Percentiles rank a stretch among this genome's conserved stretches.
phyloP scores from a whole-genome alignment of 2,888 invertebrate genomes.

The Dryocosmus kuriphilus region DNA sequence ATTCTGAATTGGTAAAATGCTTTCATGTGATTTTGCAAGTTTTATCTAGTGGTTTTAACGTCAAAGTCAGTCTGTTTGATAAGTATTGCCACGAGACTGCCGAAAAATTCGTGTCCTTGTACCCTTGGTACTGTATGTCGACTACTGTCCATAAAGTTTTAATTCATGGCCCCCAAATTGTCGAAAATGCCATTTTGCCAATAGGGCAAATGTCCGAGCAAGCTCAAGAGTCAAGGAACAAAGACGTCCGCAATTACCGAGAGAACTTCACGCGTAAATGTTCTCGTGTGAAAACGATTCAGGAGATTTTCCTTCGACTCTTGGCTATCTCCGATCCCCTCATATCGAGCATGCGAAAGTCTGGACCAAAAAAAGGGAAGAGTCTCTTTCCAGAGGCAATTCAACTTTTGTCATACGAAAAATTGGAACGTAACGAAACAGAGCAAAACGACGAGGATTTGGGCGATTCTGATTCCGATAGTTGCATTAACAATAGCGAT shows the following conservation, averaged over 20 bases:
- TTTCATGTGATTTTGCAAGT: conserved; percentile 34
- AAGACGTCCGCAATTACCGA: conserved; percentile 20
- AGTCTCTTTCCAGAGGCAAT: too few relatives aligned
- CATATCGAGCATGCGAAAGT: too few relatives aligned
- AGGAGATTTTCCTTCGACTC: too few relatives aligned
- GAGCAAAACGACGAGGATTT: too few relatives aligned
- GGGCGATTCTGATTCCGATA: too few relatives aligned
- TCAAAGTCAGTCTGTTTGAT: background rate
- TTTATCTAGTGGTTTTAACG: conserved; percentile 33
- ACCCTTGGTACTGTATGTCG: conserved; percentile 20
- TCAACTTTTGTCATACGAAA: too few relatives aligned
- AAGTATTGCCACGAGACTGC: conserved; percentile 13
- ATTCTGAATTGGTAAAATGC: conserved; percentile 12
- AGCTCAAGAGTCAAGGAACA: conserved; percentile 21
- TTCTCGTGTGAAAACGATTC: background rate
- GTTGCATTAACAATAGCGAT: too few relatives aligned
- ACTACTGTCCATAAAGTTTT: conserved; percentile 11
- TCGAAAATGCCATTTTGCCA: background rate
- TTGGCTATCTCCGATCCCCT: too few relatives aligned
- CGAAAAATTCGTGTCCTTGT: background rate
- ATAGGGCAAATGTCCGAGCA: conserved; percentile 34
- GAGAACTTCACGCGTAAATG: background rate
- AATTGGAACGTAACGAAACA: too few relatives aligned
- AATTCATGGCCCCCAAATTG: conserved; percentile 16
- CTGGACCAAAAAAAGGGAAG: too few relatives aligned